Base-by-base conservation (phyloP, 2,888 invertebrate species). In the Acanthosepion lycidas region DNA sequence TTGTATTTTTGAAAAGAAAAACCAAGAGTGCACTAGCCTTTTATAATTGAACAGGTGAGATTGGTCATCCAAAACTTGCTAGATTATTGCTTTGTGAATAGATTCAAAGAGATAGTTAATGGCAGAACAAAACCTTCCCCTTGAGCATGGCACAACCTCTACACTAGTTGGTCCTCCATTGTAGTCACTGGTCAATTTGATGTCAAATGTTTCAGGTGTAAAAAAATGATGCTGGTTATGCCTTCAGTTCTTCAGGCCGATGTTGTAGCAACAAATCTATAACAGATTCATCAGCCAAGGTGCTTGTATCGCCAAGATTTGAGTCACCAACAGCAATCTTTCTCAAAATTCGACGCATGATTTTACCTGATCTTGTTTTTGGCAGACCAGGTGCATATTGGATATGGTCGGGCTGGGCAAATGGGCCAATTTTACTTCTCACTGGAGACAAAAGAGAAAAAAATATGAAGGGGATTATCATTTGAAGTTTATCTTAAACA, bases 361-460 rank as follows among this genome's bases (percentile, higher is more conserved):
- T 99, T 98, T 99, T 99, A 4, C 99, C 99, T 0, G 99, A 99
- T 94, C 99, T 98, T 0, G 99, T 99, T 98, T 99, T 99, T 0
- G 99, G 99, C 95, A 99, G 98, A 0, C 98, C 98, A 0, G 99
- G 99, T 0, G 99, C 99, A 97, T 99, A 98, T 96, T 99, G 99
- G 95, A 99, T 98, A 91, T 98, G 98, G 97, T 99, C 99, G 0
- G 99, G 99, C 96, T 98, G 98, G 0, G 99, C 99, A 97, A 99
- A 99, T 0, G 99, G 98, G 2, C 99, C 99, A 96, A 99, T 99
- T 96, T 98, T 98, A 94, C 96, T 98, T 94, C 99, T 98, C 0
- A 99, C 99, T 98, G 98, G 33, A 96, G 96, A 53, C 97, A 96
- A 95, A 94, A 59, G 53, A 91, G 12, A 28, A 42, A 94, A 28